Base-by-base conservation (phyloP, 2,113 vertebrate genomes). In the Anas platyrhynchos region DNA sequence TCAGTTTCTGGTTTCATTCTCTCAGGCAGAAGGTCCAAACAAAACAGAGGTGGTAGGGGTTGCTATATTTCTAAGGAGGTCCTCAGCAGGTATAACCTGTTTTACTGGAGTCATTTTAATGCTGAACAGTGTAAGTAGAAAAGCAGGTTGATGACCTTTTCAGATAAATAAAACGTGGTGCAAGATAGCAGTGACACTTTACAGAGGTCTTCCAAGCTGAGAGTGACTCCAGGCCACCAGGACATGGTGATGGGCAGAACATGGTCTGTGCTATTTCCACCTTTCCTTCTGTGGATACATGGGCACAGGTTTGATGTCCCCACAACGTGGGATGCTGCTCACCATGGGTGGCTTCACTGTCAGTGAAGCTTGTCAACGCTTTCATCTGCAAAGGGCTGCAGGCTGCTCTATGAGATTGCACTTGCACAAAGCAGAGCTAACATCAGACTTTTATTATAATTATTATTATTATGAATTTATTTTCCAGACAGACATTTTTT, bases 401-500 rank as follows among this genome's bases (percentile, higher is more conserved):
- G 58, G 65, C 66, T 74, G 74, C 82, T 79, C 85, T 89, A 87
- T 92, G 91, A 89, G 77, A 82, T 95, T 91, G 89, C 83, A 32
- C 69, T 86, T 76, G 65, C 81, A 93, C 27, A 5, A 52, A 96
- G 62, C 52, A 44, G 67, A 32, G 26, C 77, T 84, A 86, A 91
- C 50, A 41, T 41, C 38, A 41, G 41, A 41, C 62, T 20, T 65
- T 41, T 41, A 13, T 41, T 41, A 41, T 41, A 41, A 36, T 29
- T 29, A 20, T 65, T 20, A 11, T 50, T 50, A 38, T 29, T 65
- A 41, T 41, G 41, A 65, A 29, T 89, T 91, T 67, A 34, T 77
- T 96, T 93, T 97, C 74, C 98, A 99, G 99, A 99, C 99, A 88
- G 99, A 99, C 82, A 99, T 99, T 89, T 99, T 99, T 97, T 99